Evolutionary conservation across 2,797 vertebrate species (phyloP), one percentile per base, ranked within the genome.

Genomic region (Ispidina picta): DNA sequence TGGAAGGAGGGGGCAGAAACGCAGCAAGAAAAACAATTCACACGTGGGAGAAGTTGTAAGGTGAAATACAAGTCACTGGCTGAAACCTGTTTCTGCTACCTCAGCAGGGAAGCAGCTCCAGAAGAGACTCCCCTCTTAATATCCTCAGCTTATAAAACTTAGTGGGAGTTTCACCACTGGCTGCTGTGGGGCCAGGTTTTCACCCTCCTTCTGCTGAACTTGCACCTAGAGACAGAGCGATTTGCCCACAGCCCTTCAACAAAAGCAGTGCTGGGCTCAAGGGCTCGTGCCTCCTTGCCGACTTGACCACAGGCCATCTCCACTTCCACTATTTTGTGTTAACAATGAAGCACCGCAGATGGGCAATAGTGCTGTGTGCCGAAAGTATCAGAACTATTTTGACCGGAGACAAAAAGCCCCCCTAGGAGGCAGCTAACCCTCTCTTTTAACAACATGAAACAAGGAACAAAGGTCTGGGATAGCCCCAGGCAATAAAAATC

Each of bases 401-500:
- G 87, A 90, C 92, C 83, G 75, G 87, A 91, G 86, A 92, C 65
- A 91, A 92, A 93, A 96, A 82, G 79, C 63, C 70, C 93, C 76
- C 92, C 73, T 44, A 93, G 80, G 93, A 96, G 58, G 52, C 15
- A 9, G 44, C 69, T 93, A 91, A 90, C 91, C 92, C 65, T 64
- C 60, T 76, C 91, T 84, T 88, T 90, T 89, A 93, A 94, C 77
- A 93, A 80, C 70, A 8, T 41, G 78, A 85, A 92, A 86, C 37
- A 44, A 88, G 59, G 80, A 91, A 89, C 62, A 72, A 93, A 88
- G 90, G 68, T 75, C 69, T 60, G 54, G 80, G 72, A 73, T 62
- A 86, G 69, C 81, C 80, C 92, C 90, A 87, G 83, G 93, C 94
- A 95, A 95, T 94, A 96, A 94, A 94, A 79, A n/a, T 90, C 91